Base-by-base conservation (phyloP, 2,113 vertebrate genomes). In the Nannospalax galili region DNA sequence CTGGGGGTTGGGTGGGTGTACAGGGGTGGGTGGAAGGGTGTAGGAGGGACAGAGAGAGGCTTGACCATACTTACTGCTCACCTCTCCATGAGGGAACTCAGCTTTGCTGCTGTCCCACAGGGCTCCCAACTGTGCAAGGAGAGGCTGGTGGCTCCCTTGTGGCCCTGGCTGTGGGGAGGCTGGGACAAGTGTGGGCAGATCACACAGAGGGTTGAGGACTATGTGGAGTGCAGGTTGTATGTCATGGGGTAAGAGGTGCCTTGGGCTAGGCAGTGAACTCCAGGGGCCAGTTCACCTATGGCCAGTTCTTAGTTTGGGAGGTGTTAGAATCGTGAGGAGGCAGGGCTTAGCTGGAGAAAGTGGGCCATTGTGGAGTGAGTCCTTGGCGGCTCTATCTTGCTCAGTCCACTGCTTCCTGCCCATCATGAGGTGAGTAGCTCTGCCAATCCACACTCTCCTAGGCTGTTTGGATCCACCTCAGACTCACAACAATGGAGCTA, bases 171-270 rank as follows among this genome's bases (percentile, higher is more conserved):
- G 72, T n/a, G 40, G 11, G 22, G 42, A 45, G 30, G 30, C 37
- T 2, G 7, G 37, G 69, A 20, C 58, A 7, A 42, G 6, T 20
- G 64, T 17, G 1, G 32, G 58, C 28, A 20, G 58, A 7, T 22
- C 4, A 52, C 4, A 52, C 7, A 22, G 14, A n/a, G 60, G 17
- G 28, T 65, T 2, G 17, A n/a, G 30, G 12, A 11, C 37, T 17
- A 48, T 3, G 0, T 3, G 6, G 4, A 1, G 24, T 0, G 1
- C 65, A 48, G 70, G 67, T 48, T 3, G 10, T 8, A 4, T 7
- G 62, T 84, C 20, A 5, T 69, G 20, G 14, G 64, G 64, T 9
- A 26, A 65, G 65, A 73, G 26, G 37, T 1, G 37, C 32, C 82
- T 8, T 0, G 32, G 73, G 12, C 62, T 35, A 10, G 32, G 40